Evolutionary conservation across 2,888 invertebrate genomes (phyloP).

Genomic region (Ariolimax columbianus): DNA sequence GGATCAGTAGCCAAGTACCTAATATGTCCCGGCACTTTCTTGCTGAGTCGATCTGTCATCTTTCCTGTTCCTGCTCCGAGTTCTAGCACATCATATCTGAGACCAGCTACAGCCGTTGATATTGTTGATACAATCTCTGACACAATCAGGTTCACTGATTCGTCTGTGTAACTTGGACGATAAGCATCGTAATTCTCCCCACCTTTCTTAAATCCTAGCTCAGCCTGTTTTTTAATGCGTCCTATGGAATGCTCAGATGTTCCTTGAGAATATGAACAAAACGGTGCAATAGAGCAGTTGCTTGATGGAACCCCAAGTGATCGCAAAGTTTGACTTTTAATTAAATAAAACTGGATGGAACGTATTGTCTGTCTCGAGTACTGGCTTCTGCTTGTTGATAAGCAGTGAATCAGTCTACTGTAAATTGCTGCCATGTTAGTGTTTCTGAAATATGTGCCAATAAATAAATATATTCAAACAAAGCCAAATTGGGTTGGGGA

Average conservation of each 20-base stretch:
- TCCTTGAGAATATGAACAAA: conserved; percentile 9
- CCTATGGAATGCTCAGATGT: neutral
- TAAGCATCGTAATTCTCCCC: conserved; percentile 60
- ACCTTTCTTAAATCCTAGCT: conserved; percentile 38
- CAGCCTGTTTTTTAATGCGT: conserved; percentile 9
- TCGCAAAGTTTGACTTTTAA: neutral
- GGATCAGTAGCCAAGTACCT: conserved; percentile 65
- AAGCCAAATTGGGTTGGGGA: no score
- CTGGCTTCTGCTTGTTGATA: neutral
- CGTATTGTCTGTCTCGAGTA: neutral
- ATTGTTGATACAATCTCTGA: neutral
- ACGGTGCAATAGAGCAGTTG: neutral
- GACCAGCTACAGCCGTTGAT: neutral
- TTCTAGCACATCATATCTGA: conserved; percentile 61
- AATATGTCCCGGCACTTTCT: conserved; percentile 15
- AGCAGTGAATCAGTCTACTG: neutral
- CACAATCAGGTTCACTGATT: conserved; percentile 52
- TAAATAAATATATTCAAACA: neutral
- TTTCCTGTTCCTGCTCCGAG: conserved; percentile 70
- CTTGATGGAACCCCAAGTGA: neutral
- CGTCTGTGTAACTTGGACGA: conserved; percentile 64
- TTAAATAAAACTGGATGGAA: neutral
- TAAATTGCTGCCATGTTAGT: neutral
- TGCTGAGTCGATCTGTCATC: conserved; percentile 56
- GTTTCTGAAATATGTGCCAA: neutral